Conservation (phyloP, 2,797 vertebrate genomes). For the Pangasius macronema region DNA sequence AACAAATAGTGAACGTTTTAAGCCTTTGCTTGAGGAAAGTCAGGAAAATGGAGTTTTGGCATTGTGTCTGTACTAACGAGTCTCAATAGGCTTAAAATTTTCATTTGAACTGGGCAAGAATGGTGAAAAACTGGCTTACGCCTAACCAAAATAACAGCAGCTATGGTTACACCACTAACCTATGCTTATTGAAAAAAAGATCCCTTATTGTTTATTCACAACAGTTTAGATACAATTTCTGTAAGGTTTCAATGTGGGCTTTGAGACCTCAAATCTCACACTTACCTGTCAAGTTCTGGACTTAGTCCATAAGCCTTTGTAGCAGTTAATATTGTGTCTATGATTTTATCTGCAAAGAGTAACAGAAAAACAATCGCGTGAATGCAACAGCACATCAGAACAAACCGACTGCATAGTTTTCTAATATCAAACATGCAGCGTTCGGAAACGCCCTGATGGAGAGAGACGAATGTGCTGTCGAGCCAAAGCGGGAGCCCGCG, state of each 20-base stretch:
- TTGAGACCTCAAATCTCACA: neutral
- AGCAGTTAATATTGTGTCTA: constrained; percentile 65
- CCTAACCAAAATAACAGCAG: neutral
- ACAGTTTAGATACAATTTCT: too few species aligned
- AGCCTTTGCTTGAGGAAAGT: neutral
- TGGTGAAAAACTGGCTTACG: neutral
- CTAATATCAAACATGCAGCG: constrained; percentile 52
- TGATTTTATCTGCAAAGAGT: constrained; percentile 64
- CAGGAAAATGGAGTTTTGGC: neutral
- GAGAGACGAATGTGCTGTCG: constrained; percentile 1
- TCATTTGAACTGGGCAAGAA: neutral
- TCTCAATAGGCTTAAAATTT: neutral
- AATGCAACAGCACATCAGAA: constrained; percentile 2
- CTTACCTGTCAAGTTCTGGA: constrained; percentile 67
- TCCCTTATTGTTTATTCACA: neutral
- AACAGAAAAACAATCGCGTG: constrained; percentile 16
- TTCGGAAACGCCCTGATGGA: constrained; percentile 64
- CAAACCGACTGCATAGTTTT: neutral
- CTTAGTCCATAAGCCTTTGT: constrained; percentile 66
- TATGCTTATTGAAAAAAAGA: neutral
- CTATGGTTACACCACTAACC: neutral
- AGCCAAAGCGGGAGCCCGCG: neutral
- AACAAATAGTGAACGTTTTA: neutral
- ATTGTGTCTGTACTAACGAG: neutral
- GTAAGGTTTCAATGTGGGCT: neutral